Evolutionary conservation across 2,888 invertebrate genomes (phyloP).

Genomic region (Blastobasis adustella): DNA sequence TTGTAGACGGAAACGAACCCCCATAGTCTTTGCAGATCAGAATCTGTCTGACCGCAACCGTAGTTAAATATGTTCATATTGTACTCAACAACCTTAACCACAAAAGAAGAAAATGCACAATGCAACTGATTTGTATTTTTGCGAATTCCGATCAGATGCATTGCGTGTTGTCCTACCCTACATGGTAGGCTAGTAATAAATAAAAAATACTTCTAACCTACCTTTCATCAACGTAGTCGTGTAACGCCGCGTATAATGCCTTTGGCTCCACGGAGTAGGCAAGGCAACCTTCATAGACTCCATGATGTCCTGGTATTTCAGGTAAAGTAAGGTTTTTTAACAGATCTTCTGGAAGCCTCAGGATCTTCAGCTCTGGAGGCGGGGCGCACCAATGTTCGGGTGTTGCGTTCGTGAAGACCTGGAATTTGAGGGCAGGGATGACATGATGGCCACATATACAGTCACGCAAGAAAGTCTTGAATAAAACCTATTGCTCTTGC

Average conservation of each 20-base stretch:
- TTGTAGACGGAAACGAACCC: no score
- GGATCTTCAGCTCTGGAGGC: conserved; percentile 63
- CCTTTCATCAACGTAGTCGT: conserved; percentile 46
- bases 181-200: no score
- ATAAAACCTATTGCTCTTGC: no score
- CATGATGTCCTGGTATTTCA: conserved; percentile 62
- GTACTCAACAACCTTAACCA: no score
- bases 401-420: conserved; percentile 82
- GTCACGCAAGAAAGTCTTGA: no score
- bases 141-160: no score
- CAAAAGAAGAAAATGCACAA: no score
- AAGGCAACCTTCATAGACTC: conserved; percentile 63
- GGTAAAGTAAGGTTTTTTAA: conserved; percentile 72
- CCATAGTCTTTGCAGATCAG: no score
- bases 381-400: conserved; percentile 81
- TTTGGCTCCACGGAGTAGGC: conserved; percentile 67
- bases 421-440: conserved; percentile 7
- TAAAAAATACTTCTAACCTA: conserved; percentile 12
- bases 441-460: not conserved
- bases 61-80: no score
- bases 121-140: no score
- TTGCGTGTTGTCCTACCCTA: no score
- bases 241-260: conserved; percentile 35
- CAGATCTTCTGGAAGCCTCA: conserved; percentile 59
- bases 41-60: no score